Evolutionary conservation across 2,888 invertebrate species (phyloP).

Genomic region (Andrena bucephala): DNA sequence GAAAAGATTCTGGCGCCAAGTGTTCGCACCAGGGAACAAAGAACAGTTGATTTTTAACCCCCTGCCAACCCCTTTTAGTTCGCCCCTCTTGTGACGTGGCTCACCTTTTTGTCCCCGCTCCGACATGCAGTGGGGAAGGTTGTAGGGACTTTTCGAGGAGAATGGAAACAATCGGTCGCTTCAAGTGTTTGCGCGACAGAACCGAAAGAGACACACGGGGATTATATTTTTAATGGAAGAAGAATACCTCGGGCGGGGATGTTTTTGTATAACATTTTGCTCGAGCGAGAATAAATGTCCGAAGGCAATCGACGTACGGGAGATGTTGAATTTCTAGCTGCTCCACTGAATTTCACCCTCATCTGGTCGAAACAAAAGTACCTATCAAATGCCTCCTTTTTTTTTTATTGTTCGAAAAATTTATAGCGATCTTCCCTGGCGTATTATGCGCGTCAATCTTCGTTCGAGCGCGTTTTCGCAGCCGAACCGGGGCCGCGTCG

Average conservation of each 20-base stretch:
- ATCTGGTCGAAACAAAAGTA: not conserved
- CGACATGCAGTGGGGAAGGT: not conserved
- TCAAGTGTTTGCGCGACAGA: not conserved
- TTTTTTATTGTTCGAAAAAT: not conserved
- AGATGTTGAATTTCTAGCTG: not conserved
- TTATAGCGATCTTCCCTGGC: not conserved
- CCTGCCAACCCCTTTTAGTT: conserved; percentile 18
- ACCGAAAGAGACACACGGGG: not conserved
- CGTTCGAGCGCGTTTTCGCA: conserved; percentile 5
- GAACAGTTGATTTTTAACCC: conserved; percentile 37
- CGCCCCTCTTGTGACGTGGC: not conserved
- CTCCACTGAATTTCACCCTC: not conserved
- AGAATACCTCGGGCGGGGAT: not conserved
- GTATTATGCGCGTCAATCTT: conserved; percentile 8
- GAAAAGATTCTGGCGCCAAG: conserved; percentile 53
- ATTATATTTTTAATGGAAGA: not conserved
- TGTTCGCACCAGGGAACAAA: conserved; percentile 19
- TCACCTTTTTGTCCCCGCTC: not conserved
- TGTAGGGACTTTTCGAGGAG: not conserved
- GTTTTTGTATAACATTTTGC: not conserved
- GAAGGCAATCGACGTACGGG: not conserved
- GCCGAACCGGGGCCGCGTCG: not conserved
- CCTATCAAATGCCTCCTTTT: not conserved
- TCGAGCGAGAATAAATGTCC: not conserved
- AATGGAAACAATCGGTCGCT: not conserved